Evolutionary conservation across 2,888 invertebrate species (phyloP), one percentile per base, ranked within the genome.

Genomic region (Erynnis tages): DNA sequence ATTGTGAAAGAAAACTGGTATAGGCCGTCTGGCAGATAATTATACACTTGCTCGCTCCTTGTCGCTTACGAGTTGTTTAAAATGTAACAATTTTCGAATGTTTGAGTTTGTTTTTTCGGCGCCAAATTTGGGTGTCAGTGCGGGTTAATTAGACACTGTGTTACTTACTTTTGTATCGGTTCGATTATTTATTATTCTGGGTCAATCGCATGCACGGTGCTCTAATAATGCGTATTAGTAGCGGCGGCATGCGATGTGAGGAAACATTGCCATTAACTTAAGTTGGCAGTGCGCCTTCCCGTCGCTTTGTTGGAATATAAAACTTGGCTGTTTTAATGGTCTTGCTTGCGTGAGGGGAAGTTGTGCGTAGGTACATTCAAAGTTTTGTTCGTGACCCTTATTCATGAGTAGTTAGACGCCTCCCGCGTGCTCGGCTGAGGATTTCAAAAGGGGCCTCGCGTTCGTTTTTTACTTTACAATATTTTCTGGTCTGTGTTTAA

Each of bases 101-200:
- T 4, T 21, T 21, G 3, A 4, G 3, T 21, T 21, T 3, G 5
- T 16, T 34, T 34, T 17, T 16, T 16, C 16, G 16, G 16, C 34
- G 34, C 13, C 4, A n/a, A 17, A 16, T n/a, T 16, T 16, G 34
- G 16, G 1, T 16, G 16, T 35, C 17, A 5, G 16, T 8, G 19
- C 37, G n/a, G n/a, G 13, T 29, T 25, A 37, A 30, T 38, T 17
- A 27, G 8, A 14, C n/a, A 16, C 16, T 8, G 13, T 38, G 47
- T 23, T 38, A 14, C 21, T 21, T 21, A 13, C 38, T 6, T 48
- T 40, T 32, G 32, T 40, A 25, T 48, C 21, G 32, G 11, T 25
- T 27, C 10, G 16, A 45, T 17, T 45, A 53, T 45, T 17, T 45
- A 53, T 45, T 16, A 53, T 53, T 56, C 49, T 49, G 53, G 49